phyloP scores from a whole-genome alignment of 2,888 invertebrate genomes.

The Metacarcinus magister region DNA sequence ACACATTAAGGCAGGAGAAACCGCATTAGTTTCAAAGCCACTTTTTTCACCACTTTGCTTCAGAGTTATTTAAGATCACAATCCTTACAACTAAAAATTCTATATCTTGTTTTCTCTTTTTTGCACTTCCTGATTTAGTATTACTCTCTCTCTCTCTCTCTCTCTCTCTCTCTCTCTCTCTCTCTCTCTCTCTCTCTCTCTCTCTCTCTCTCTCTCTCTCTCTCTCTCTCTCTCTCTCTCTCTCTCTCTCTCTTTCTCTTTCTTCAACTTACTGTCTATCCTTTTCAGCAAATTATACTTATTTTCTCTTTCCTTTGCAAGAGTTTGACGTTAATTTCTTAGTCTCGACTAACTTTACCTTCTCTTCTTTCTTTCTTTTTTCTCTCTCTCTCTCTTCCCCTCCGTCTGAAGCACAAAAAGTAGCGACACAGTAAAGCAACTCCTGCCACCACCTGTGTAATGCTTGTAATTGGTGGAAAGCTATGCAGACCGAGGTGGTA shows the following conservation, averaged over 20 bases:
- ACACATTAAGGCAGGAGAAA: too few species aligned
- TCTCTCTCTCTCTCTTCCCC: background rate
- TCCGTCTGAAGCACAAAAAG: background rate
- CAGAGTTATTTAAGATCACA: too few species aligned
- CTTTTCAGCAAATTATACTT: background rate
- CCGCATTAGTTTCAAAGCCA: too few species aligned
- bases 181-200: background rate
- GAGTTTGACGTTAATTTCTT: background rate
- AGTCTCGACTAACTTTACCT: background rate
- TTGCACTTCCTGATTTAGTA: too few species aligned
- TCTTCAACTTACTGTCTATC: too few species aligned
- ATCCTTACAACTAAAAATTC: too few species aligned
- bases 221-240: constrained; percentile 16
- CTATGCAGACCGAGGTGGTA: background rate
- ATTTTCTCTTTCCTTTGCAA: background rate
- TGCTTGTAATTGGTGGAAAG: constrained; percentile 26
- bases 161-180: background rate
- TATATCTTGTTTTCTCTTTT: background rate
- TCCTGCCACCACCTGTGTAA: background rate
- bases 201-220: background rate
- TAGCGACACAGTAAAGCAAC: background rate
- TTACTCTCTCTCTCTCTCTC: background rate
- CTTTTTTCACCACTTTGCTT: too few species aligned
- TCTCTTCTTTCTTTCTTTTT: background rate
- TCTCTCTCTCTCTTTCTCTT: background rate